phyloP scores from a whole-genome alignment of 2,113 vertebrate genomes.

The Manacus vitellinus region DNA sequence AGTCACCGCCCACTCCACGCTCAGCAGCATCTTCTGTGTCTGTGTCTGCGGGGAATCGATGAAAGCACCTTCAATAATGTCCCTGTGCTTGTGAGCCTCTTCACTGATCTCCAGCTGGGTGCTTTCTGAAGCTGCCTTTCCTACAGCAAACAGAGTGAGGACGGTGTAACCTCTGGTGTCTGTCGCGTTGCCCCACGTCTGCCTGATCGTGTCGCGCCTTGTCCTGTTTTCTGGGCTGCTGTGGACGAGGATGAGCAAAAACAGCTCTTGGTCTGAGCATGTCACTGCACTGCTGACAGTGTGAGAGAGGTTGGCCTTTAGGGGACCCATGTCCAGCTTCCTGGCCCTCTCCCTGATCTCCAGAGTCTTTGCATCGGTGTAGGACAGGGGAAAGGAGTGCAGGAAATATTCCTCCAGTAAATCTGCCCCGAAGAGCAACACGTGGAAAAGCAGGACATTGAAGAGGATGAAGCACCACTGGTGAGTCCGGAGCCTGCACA shows the following conservation, averaged over 20 bases:
- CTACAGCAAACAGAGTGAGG: constrained; percentile 82
- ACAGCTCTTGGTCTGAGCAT: constrained; percentile 77
- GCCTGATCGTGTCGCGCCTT: constrained; percentile 79
- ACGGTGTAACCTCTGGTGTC: constrained; percentile 61
- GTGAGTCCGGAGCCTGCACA: constrained; percentile 86
- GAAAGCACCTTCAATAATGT: constrained; percentile 83
- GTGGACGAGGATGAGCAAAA: constrained; percentile 83
- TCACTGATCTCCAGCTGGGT: constrained; percentile 69
- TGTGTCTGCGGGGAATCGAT: constrained; percentile 68
- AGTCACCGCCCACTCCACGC: constrained; percentile 82
- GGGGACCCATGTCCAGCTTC: constrained; percentile 75
- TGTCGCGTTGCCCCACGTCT: constrained; percentile 86
- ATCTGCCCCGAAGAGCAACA: constrained; percentile 89
- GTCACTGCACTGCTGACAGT: constrained; percentile 52
- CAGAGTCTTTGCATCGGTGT: constrained; percentile 76
- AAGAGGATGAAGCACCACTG: constrained; percentile 94
- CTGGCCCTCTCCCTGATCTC: constrained; percentile 83
- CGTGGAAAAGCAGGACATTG: constrained; percentile 86
- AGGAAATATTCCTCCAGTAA: constrained; percentile 91
- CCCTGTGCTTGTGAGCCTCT: constrained; percentile 77
- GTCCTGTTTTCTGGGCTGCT: constrained; percentile 79
- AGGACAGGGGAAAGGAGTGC: constrained; percentile 77
- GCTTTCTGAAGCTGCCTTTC: constrained; percentile 64
- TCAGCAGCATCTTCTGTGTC: constrained; percentile 77
- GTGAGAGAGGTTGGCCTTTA: constrained; percentile 79